phyloP scores from a whole-genome alignment of 2,888 invertebrate species.

The Agrotis ipsilon region DNA sequence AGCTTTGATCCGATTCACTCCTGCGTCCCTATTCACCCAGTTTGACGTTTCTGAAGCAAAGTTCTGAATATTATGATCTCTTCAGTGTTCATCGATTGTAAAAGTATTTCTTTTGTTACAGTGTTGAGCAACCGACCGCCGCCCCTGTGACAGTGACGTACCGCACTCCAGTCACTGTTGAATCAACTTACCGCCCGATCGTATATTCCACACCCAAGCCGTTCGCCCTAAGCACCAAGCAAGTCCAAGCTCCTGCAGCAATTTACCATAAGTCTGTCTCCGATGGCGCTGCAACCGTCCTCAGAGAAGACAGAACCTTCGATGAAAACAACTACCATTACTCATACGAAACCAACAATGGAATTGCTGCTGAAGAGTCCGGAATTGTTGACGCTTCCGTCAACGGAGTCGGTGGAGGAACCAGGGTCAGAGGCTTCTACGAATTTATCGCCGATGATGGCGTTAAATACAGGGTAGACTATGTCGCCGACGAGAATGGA shows the following conservation, averaged over 20 bases:
- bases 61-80: background rate
- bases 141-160: conserved; percentile 73
- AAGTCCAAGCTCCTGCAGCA: conserved; percentile 51
- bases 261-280: conserved; percentile 74
- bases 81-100: background rate
- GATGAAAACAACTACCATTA: conserved; percentile 91
- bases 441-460: conserved; percentile 93
- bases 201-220: conserved; percentile 60
- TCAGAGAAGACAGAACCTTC: conserved; percentile 89
- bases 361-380: conserved; percentile 92
- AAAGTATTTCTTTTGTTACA: conserved; percentile 52
- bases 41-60: too few species aligned
- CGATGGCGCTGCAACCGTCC: conserved; percentile 89
- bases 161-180: conserved; percentile 68
- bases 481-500: conserved; percentile 92
- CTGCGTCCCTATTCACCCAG: too few species aligned
- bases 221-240: conserved; percentile 38
- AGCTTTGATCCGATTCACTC: too few species aligned
- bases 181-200: conserved; percentile 60
- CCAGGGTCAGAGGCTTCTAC: conserved; percentile 92
- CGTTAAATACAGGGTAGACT: conserved; percentile 90
- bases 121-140: conserved; percentile 70
- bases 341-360: conserved; percentile 92
- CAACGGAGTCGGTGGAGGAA: conserved; percentile 87
- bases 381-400: conserved; percentile 90